Base-by-base conservation (phyloP, 2,888 invertebrate genomes). In the Lutraria lutraria region DNA sequence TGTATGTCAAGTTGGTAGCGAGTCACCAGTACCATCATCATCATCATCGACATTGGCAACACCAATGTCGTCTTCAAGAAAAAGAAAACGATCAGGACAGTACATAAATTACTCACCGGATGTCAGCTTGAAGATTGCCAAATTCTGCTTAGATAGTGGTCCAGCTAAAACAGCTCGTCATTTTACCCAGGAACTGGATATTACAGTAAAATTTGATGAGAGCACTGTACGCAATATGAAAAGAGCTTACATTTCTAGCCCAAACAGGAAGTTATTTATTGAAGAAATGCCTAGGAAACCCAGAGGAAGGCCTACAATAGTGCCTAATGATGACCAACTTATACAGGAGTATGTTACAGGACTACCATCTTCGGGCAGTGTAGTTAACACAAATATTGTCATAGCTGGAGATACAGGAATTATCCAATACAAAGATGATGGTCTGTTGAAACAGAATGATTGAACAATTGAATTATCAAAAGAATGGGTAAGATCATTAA, bases 41-140 rank as follows among this genome's bases (percentile, higher is more conserved):
- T n/a, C n/a, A n/a, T n/a, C n/a, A n/a, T n/a, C n/a, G n/a, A n/a
- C n/a, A n/a, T n/a, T n/a, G n/a, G n/a, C n/a, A n/a, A n/a, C n/a
- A n/a, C n/a, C n/a, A n/a, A n/a, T n/a, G n/a, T n/a, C n/a, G n/a
- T n/a, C n/a, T n/a, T n/a, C n/a, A n/a, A n/a, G n/a, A n/a, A n/a
- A n/a, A n/a, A n/a, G n/a, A n/a, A n/a, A n/a, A n/a, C n/a, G 56
- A 21, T 56, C 56, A 21, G 56, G 56, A 19, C 15, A 56, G 15
- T 56, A 56, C 21, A 56, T 56, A 3, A 56, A 56, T 56, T 87
- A 21, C 97, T 97, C 80, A 97, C 97, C 63, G 97, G 97, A 88
- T 54, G 43, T 29, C 6, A 13, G 81, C 19, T 52, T 34, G 13
- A 82, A 86, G 54, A 90, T 86, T 25, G 88, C 88, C 2, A 76